These are phyloP conservation scores for Sarcoramphus papa DNA, from an alignment of 2,797 vertebrate species.

Conservation along the genomic window DNA sequence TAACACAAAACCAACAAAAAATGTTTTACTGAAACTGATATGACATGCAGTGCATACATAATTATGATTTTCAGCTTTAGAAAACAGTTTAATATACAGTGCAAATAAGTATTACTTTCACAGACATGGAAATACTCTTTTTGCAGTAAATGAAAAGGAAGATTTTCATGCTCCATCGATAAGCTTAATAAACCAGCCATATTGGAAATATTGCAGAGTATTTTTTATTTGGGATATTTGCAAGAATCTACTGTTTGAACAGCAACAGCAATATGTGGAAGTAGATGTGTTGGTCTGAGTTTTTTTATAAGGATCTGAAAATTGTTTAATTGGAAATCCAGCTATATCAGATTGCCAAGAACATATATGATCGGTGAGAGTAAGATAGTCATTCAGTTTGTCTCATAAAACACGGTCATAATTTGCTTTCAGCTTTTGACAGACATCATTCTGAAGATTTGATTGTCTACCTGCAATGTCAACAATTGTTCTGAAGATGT, in stretches of 20 bases:
- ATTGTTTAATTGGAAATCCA: background rate
- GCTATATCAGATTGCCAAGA: background rate
- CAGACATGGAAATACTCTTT: background rate
- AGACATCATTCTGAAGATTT: background rate
- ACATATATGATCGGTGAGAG: background rate
- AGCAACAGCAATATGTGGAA: background rate
- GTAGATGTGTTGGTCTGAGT: background rate
- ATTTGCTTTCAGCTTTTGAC: background rate
- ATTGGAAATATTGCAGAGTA: background rate
- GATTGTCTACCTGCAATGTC: background rate
- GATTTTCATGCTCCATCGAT: background rate
- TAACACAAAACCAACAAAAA: background rate
- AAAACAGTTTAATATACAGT: background rate
- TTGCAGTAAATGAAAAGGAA: background rate
- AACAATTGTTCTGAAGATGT: background rate
- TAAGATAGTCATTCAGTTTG: background rate
- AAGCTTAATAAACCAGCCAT: background rate
- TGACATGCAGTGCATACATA: background rate
- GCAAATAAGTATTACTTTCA: background rate
- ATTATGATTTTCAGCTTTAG: conserved; percentile 3
- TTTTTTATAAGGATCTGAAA: background rate
- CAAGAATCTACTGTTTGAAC: background rate
- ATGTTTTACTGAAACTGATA: background rate
- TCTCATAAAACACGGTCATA: background rate
- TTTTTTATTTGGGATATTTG: background rate